Evolutionary conservation across 2,113 vertebrate genomes (phyloP).

Genomic region (Planiliza haematocheilus): DNA sequence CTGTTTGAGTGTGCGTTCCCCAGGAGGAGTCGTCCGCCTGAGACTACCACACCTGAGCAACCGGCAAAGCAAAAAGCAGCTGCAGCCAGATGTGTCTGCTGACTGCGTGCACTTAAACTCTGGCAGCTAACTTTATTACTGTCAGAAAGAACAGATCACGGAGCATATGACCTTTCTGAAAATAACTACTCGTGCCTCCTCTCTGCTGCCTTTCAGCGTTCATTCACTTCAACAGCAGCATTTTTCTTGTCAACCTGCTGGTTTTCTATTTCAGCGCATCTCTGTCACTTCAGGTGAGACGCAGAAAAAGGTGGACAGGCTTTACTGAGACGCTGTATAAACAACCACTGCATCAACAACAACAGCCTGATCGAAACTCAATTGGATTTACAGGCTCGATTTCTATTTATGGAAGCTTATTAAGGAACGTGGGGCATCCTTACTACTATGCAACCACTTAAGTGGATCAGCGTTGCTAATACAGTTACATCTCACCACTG

Average conservation of each 20-base stretch:
- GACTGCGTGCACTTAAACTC: constrained; percentile 1
- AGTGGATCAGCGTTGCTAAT: constrained; percentile 58
- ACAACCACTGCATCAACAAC: constrained; percentile 5
- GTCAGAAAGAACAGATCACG: constrained; percentile 19
- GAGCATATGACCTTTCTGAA: constrained; percentile 46
- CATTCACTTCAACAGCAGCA: constrained; percentile 5
- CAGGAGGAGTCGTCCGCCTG: not conserved
- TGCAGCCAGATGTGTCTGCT: constrained; percentile 19
- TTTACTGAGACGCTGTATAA: not conserved
- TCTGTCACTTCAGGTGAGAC: not conserved
- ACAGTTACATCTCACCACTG: constrained; percentile 42
- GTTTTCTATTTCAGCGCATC: constrained; percentile 13
- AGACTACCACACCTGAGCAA: constrained; percentile 5
- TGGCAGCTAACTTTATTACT: constrained; percentile 5
- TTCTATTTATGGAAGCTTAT: constrained; percentile 74
- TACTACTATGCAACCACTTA: constrained; percentile 48
- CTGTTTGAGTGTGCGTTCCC: not conserved
- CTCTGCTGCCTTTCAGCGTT: constrained; percentile 8
- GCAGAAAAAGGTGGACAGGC: not conserved
- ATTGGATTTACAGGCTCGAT: constrained; percentile 62
- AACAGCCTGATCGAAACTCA: constrained; percentile 25
- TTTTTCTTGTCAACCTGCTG: not conserved
- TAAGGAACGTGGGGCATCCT: constrained; percentile 54
- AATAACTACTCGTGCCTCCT: constrained; percentile 1
- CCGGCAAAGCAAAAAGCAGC: constrained; percentile 23